Evolutionary conservation across 2,113 vertebrate genomes (phyloP).

Genomic region (Dipodomys stephensi): DNA sequence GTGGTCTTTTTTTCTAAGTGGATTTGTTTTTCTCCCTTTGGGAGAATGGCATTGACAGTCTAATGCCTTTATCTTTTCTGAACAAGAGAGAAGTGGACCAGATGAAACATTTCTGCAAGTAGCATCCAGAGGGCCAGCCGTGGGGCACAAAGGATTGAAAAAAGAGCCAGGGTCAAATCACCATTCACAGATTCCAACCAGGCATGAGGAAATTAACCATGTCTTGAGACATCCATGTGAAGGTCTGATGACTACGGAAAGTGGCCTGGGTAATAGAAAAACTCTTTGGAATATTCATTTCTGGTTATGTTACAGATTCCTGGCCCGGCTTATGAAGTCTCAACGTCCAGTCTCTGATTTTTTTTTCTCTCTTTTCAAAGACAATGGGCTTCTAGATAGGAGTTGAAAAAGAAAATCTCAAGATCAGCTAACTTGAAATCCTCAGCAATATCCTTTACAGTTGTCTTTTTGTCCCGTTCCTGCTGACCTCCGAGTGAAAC

Average conservation of each 20-base stretch:
- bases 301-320: constrained; percentile 59
- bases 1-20: constrained; percentile 14
- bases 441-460: constrained; percentile 17
- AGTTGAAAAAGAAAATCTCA: constrained; percentile 42
- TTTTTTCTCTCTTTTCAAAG: constrained; percentile 16
- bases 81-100: background rate
- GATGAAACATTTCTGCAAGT: background rate
- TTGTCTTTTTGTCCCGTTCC: background rate
- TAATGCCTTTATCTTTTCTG: background rate
- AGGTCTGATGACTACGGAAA: constrained; percentile 48
- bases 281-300: constrained; percentile 64
- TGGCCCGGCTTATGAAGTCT: constrained; percentile 60
- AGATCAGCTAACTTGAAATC: constrained; percentile 28
- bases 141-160: background rate
- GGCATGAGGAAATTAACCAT: background rate
- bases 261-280: constrained; percentile 18
- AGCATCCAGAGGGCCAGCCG: background rate
- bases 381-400: constrained; percentile 33
- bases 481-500: background rate
- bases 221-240: background rate
- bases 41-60: background rate
- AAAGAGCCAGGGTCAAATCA: background rate
- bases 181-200: background rate
- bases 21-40: constrained; percentile 11
- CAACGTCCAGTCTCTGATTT: constrained; percentile 48